Percentiles rank a stretch among this genome's conserved stretches.
Conservation (phyloP, 2,888 invertebrate genomes). For the Agrypnus murinus region DNA sequence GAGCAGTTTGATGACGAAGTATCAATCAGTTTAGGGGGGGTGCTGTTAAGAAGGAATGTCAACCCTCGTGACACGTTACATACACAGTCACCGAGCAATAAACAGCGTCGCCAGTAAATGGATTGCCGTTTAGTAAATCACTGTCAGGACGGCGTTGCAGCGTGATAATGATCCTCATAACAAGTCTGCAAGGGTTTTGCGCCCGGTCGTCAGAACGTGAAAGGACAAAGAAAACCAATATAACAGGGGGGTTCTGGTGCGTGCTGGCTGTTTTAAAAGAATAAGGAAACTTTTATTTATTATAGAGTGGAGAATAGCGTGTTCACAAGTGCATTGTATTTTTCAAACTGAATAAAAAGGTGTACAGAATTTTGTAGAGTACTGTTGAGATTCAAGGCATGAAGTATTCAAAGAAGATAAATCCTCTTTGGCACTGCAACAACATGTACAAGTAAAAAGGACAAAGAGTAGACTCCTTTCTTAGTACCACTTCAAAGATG, state of each 20-base stretch:
- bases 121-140: constrained; percentile 43
- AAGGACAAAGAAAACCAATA: constrained; percentile 34
- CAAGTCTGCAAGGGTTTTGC: constrained; percentile 30
- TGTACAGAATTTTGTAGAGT: constrained; percentile 6
- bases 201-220: neutral
- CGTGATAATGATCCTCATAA: constrained; percentile 43
- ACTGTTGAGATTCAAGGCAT: neutral
- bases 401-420: constrained; percentile 12
- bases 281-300: constrained; percentile 25
- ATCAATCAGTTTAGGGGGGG: constrained; percentile 24
- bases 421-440: neutral
- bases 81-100: constrained; percentile 26
- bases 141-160: constrained; percentile 39
- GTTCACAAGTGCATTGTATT: constrained; percentile 30
- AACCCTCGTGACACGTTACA: constrained; percentile 13
- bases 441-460: neutral
- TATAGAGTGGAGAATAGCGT: constrained; percentile 32
- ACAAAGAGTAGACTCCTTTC: neutral
- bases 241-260: constrained; percentile 21
- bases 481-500: neutral
- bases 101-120: constrained; percentile 25
- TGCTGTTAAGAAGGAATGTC: constrained; percentile 18
- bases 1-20: constrained; percentile 23
- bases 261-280: constrained; percentile 21
- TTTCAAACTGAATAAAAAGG: neutral